Conservation (phyloP, 2,888 invertebrate genomes). For the Ganaspis brasiliensis region DNA sequence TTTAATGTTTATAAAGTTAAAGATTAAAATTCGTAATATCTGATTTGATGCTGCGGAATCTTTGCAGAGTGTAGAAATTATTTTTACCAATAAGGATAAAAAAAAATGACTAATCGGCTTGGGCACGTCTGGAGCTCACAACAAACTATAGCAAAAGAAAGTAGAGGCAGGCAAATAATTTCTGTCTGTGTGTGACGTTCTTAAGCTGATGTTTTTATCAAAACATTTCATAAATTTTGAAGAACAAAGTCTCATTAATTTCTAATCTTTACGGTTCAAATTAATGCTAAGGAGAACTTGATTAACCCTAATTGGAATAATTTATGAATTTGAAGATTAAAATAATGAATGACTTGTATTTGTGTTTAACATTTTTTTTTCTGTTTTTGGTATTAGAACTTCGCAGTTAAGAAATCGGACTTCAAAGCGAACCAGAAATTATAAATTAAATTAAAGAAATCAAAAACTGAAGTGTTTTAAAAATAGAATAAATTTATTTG, state of each 20-base stretch:
- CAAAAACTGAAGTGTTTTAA: constrained; percentile 13
- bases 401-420: background rate
- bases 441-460: constrained; percentile 54
- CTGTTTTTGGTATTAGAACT: background rate
- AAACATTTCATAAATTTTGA: background rate
- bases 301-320: constrained; percentile 1
- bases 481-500: no score
- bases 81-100: no score
- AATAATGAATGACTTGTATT: background rate
- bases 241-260: constrained; percentile 1
- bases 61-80: no score
- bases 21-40: background rate
- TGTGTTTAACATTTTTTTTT: background rate
- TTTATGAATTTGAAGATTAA: background rate
- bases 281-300: background rate
- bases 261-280: constrained; percentile 2
- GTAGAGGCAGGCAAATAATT: background rate
- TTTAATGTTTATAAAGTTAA: background rate
- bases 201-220: background rate
- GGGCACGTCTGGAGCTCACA: background rate
- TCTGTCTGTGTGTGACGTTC: background rate
- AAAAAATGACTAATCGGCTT: background rate
- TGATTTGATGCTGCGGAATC: no score
- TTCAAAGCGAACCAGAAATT: background rate
- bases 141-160: constrained; percentile 12